These are phyloP conservation scores for Tenthredo amoena DNA, from an alignment of 2,888 invertebrate species.

Conservation along the genomic window DNA sequence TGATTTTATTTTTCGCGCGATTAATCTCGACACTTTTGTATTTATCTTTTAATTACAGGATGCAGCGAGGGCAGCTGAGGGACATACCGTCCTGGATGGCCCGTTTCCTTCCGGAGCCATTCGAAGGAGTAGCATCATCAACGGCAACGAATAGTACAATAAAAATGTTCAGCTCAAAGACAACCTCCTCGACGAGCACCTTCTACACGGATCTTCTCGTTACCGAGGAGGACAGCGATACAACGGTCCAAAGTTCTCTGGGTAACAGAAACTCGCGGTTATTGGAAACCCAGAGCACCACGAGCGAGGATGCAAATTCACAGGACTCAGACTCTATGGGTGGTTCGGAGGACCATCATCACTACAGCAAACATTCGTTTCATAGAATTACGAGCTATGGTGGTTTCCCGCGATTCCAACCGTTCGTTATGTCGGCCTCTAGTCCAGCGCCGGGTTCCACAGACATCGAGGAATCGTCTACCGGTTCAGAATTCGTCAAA, in stretches of 20 bases:
- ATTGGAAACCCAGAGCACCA: constrained; percentile 66
- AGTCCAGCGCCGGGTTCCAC: constrained; percentile 65
- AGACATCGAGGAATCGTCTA: constrained; percentile 67
- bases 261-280: constrained; percentile 64
- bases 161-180: constrained; percentile 76
- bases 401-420: constrained; percentile 74
- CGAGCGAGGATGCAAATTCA: constrained; percentile 72
- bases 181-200: constrained; percentile 70
- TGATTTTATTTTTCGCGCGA: neutral
- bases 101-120: constrained; percentile 69
- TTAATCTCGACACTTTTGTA: neutral
- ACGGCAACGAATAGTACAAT: constrained; percentile 60
- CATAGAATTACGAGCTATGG: constrained; percentile 73
- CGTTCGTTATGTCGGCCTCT: constrained; percentile 73
- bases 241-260: constrained; percentile 57
- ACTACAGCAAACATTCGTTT: constrained; percentile 71
- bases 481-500: constrained; percentile 69
- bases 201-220: constrained; percentile 73
- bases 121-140: constrained; percentile 61
- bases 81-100: constrained; percentile 73
- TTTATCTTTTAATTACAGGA: constrained; percentile 61
- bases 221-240: constrained; percentile 59
- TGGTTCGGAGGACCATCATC: constrained; percentile 65
- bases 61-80: constrained; percentile 74
- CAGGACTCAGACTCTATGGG: constrained; percentile 69